Base-by-base conservation (phyloP, 2,888 invertebrate species). In the Conus canariensis region DNA sequence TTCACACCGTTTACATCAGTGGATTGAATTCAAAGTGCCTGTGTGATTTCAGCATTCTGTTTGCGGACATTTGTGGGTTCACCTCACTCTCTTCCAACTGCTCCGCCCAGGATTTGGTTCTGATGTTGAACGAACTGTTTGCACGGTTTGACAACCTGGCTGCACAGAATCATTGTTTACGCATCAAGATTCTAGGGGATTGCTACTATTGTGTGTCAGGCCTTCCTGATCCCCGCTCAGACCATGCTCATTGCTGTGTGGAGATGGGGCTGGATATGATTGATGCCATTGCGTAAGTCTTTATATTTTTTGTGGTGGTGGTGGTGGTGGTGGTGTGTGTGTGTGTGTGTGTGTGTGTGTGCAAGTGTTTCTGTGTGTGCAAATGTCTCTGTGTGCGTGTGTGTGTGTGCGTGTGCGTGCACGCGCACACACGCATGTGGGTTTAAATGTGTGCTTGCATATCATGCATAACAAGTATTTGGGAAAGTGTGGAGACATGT, bases 181-280 rank as follows among this genome's bases (percentile, higher is more conserved):
- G 99, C 93, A 99, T 99, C 96, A 99, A 99, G 97, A 97, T 99
- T 89, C 97, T 99, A 16, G 99, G 99, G 0, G 99, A 99, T 97
- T 99, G 99, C 97, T 99, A 99, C 97, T 99, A 99, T 97, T 99
- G 99, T 92, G 99, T 99, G 70, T 98, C 96, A 85, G 99, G 99
- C 5, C 97, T 99, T 92, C 99, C 99, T 0, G 99, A 99, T 96
- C 97, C 98, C 0, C 97, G 99, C 90, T 97, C 98, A 89, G 99
- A 99, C 97, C 99, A 99, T 96, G 99, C 99, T 91, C 98, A 98
- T 94, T 99, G 99, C 97, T 99, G 99, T 96, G 99, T 99, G 16
- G 99, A 99, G 97, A 99, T 99, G 99, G 99, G 99, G 8, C 97
- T 99, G 89, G 99, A 99, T 97, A 99, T 99, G 99, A 99, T 99